Base-by-base conservation (phyloP, 2,113 vertebrate genomes). In the Chrysemys picta region DNA sequence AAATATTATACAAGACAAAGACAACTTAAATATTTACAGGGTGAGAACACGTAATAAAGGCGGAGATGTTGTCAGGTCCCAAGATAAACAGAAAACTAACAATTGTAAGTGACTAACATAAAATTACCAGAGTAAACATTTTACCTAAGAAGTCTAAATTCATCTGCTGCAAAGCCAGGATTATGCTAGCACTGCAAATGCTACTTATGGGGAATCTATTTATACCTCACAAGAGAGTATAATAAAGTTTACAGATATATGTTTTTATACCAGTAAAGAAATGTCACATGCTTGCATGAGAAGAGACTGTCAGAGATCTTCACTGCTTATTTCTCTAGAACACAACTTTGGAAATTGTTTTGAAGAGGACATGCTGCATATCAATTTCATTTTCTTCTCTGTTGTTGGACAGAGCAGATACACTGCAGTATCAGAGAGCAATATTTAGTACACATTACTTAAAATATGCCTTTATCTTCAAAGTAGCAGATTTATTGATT, bases 401-500 rank as follows among this genome's bases (percentile, higher is more conserved):
- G 90, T 92, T 57, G 17, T 88, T 42, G 81, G 96, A 89, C 91
- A 95, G 83, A 94, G 93, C 94, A 97, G 96, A 96, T 95, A 97
- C 94, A 84, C 95, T 97, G 91, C 94, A 96, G 91, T 49, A 24
- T 95, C 94, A 97, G 91, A 97, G 93, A 97, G 91, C 82, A 97
- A 92, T 13, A 17, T 89, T 82, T 80, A 95, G 91, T 90, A 95
- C 93, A 92, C 78, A 47, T 93, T 90, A 96, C 85, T 91, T 97
- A 91, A 97, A 98, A 96, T 93, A 91, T 97, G 95, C 92, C 95
- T 98, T 98, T 98, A 97, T 96, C 91, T 96, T 95, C 91, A 96
- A 97, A 98, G 93, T 88, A 97, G 97, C 98, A 98, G 97, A 98
- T 98, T 98, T 98, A 98, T 98, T 98, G 98, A 97, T 98, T 98